Evolutionary conservation across 2,888 invertebrate species (phyloP), one percentile per base, ranked within the genome.

Genomic region (Eilema depressum): DNA sequence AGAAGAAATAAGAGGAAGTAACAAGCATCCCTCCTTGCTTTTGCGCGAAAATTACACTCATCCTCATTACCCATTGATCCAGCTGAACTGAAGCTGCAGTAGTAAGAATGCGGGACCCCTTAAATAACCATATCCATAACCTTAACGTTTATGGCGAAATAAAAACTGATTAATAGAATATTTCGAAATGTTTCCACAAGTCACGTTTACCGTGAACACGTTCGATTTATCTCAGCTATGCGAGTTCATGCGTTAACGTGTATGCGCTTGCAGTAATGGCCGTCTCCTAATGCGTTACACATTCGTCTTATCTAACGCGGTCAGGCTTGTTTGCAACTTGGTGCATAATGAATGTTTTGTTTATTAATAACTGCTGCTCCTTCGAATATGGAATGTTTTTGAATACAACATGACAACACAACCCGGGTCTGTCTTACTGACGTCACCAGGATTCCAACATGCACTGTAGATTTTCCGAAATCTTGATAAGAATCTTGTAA

Each of bases 221-320:
- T 1, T 12, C 14, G 11, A 47, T 59, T 75, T 77, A 79, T 76
- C 74, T 69, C 10, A 56, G 33, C 25, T 33, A 66, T 65, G 66
- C 57, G 23, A 66, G 66, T 66, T 66, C 25, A 33, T 33, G 30
- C 57, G 57, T 66, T 33, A 65, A 56, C 56, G 8, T 56, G 1
- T 8, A 63, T n/a, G n/a, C 63, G 41, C 26, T 47, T 53, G 65
- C 65, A n/a, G n/a, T n/a, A n/a, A n/a, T n/a, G n/a, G 65, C 57
- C 33, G 57, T 71, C 57, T 12, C 30, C 56, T 66, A 56, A 47
- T 66, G 66, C 57, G 67, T 69, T 65, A 28, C 53, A 63, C 66
- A 30, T 62, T 65, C 47, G 30, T 60, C 14, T 80, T 80, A 79
- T 80, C 79, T 74, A 69, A 63, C 14, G 30, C n/a, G 75, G 75